Conservation (phyloP, 2,797 vertebrate genomes). For the Artibeus jamaicensis region DNA sequence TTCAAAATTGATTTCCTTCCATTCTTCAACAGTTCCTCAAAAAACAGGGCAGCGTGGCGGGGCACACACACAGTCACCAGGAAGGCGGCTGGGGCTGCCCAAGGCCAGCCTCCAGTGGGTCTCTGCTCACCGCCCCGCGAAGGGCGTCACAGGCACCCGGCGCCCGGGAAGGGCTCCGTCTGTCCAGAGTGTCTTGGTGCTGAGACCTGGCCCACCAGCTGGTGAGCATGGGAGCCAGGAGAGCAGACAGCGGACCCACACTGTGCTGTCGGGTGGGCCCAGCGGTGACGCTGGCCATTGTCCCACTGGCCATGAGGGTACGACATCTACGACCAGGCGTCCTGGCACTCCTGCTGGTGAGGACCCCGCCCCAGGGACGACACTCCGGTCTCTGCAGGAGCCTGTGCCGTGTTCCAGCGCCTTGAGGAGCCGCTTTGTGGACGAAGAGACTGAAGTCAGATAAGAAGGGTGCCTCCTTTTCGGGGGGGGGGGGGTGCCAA, state of each 20-base stretch:
- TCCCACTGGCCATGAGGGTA: neutral
- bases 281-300: rapidly evolving
- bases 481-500: rapidly evolving
- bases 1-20: constrained; percentile 5
- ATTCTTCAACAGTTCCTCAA: neutral
- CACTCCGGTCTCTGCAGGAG: too few relatives aligned
- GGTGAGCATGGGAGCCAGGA: neutral
- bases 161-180: too few relatives aligned
- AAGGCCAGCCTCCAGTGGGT: rapidly evolving
- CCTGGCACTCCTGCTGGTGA: neutral
- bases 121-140: neutral
- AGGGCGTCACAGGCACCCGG: neutral
- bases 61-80: rapidly evolving
- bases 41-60: neutral
- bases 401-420: too few relatives aligned
- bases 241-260: neutral
- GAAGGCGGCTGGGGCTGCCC: rapidly evolving
- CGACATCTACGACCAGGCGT: rapidly evolving
- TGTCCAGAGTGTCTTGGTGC: neutral
- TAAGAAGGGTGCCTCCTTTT: too few relatives aligned
- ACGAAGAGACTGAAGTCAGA: too few relatives aligned
- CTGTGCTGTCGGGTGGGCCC: neutral
- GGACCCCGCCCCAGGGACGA: rapidly evolving
- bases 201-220: neutral
- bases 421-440: neutral